Percentiles rank a stretch among this genome's conserved stretches.
Evolutionary conservation across 2,113 vertebrate species (phyloP).

Genomic region (Ciconia stormi): DNA sequence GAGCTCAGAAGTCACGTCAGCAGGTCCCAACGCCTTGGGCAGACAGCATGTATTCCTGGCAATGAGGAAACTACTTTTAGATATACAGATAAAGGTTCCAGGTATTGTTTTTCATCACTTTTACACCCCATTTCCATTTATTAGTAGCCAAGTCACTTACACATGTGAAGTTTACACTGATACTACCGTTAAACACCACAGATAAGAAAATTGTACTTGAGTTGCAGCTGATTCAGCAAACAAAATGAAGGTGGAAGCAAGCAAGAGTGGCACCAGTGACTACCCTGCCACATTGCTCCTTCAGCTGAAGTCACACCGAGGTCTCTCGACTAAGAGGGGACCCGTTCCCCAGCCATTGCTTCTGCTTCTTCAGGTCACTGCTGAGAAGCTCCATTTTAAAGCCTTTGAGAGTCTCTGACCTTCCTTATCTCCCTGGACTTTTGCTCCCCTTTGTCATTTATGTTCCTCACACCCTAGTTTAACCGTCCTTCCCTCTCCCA

Average conservation of each 20-base stretch:
- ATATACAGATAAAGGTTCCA: neutral
- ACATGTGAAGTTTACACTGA: neutral
- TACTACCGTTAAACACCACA: neutral
- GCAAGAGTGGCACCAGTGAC: rapidly evolving
- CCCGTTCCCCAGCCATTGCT: rapidly evolving
- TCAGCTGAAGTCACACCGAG: neutral
- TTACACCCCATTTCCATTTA: neutral
- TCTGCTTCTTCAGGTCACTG: neutral
- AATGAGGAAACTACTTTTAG: neutral
- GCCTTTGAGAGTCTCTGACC: neutral
- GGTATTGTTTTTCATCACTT: neutral
- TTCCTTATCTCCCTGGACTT: constrained; percentile 15
- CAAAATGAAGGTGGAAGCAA: neutral
- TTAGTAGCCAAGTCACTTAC: neutral
- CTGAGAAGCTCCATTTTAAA: neutral
- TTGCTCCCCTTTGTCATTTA: neutral
- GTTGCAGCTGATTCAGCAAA: neutral
- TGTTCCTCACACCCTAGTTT: neutral
- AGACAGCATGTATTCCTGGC: neutral
- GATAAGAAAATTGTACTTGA: neutral
- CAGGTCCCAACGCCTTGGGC: neutral
- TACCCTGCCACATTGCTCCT: rapidly evolving
- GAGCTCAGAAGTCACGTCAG: neutral
- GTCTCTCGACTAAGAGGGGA: rapidly evolving
- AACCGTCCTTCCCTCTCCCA: neutral